Evolutionary conservation across 2,888 invertebrate genomes (phyloP).

Genomic region (Leucania comma): DNA sequence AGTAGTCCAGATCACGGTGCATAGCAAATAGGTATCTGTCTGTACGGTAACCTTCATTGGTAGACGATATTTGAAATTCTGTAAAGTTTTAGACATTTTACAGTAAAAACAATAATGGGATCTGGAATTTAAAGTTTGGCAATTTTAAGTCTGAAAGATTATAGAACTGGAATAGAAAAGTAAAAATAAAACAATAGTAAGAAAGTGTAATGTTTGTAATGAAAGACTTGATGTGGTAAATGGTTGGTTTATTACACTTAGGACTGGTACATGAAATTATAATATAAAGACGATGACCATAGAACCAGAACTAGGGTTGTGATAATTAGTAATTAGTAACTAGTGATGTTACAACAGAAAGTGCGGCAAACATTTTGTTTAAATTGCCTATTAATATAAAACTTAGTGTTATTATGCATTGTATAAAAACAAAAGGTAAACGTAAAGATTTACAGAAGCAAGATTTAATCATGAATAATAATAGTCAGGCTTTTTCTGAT

Average conservation of each 20-base stretch:
- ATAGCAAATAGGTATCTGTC: conserved; percentile 63
- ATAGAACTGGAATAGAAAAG: neutral
- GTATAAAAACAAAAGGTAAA: neutral
- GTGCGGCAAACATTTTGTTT: too few species aligned
- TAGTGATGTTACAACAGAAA: too few species aligned
- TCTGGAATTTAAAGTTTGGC: neutral
- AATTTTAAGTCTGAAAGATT: neutral
- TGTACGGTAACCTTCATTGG: conserved; percentile 73
- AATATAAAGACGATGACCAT: too few species aligned
- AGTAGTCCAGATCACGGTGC: conserved; percentile 78
- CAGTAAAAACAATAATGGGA: neutral
- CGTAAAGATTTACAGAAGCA: too few species aligned
- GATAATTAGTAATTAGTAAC: too few species aligned
- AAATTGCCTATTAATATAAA: neutral
- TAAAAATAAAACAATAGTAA: neutral
- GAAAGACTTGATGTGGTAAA: too few species aligned
- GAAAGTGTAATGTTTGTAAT: too few species aligned
- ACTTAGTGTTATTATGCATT: too few species aligned
- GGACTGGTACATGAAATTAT: too few species aligned
- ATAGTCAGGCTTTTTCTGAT: neutral
- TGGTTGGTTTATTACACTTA: too few species aligned
- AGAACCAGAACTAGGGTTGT: too few species aligned
- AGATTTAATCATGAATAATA: neutral
- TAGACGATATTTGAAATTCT: conserved; percentile 18
- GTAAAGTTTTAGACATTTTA: neutral